These are phyloP conservation scores for Ursus arctos DNA, from an alignment of 2,113 vertebrate species.

Conservation along the genomic window DNA sequence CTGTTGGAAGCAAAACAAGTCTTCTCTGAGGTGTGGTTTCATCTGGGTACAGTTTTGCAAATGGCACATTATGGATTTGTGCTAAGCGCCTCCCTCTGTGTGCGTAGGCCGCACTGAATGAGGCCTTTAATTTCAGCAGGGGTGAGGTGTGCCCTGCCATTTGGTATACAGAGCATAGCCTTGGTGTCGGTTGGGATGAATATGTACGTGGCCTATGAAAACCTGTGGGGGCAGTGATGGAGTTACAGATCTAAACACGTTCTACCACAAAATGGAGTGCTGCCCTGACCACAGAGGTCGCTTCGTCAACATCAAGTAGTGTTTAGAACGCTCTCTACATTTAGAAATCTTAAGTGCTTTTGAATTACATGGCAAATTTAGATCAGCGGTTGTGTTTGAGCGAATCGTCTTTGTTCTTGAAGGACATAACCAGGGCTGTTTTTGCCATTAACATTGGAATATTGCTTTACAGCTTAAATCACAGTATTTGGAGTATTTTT, in stretches of 20 bases:
- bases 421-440: neutral
- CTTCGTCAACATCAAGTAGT: neutral
- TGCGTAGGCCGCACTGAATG: neutral
- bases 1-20: neutral
- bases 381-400: neutral
- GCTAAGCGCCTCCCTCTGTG: neutral
- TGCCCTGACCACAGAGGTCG: neutral
- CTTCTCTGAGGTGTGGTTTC: neutral
- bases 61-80: neutral
- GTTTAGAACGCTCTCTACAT: neutral
- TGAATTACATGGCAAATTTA: slow-evolving; percentile 17
- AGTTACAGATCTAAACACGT: neutral
- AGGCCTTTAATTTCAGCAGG: neutral
- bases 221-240: neutral
- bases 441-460: neutral
- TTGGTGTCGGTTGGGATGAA: neutral
- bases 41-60: neutral
- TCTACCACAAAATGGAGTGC: neutral
- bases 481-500: neutral
- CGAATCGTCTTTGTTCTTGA: slow-evolving; percentile 29
- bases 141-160: neutral
- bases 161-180: neutral
- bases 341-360: slow-evolving; percentile 48
- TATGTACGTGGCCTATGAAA: neutral
- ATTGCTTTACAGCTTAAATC: slow-evolving; percentile 12